Base-by-base conservation (phyloP, 2,113 vertebrate species). In the Theropithecus gelada region DNA sequence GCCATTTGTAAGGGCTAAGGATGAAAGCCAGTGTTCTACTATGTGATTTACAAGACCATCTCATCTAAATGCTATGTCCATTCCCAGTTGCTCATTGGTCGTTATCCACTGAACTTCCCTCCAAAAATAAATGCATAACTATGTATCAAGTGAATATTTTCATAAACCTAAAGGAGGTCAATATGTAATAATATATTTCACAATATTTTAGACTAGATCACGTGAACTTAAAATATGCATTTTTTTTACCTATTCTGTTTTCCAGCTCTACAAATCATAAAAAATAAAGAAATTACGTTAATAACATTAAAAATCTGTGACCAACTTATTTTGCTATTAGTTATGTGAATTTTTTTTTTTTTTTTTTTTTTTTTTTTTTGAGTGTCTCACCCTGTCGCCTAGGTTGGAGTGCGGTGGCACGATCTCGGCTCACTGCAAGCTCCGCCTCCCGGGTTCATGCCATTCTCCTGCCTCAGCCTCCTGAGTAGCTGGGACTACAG, bases 241-340 rank as follows among this genome's bases (percentile, higher is more conserved):
- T 87, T 75, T 45, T 95, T 66, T 10, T 79, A n/a, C 4, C 43
- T 88, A 55, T 32, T 50, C 55, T 84, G 32, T 79, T 89, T 97
- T 94, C 22, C 17, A 50, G 5, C 82, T 95, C 52, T 48, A 80
- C 3, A 84, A n/a, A 40, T 95, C 68, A 78, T 48, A 52, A 76
- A 84, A 72, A 76, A 16, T n/a, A 76, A 93, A 94, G 22, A 45
- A 95, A 72, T 13, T 61, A 38, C 72, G 50, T 52, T 72, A 40
- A 80, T 64, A 88, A 88, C 38, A 30, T 72, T 78, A 86, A 59
- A 6, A 81, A 86, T 57, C 32, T 93, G n/a, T 85, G 43, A 59
- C 17, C 27, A 89, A 82, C 66, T 85, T 59, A 70, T 75, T 93
- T 96, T 80, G 18, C 6, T 38, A 32, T 90, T 90, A 68, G 14